Conservation (phyloP, 1,140 invertebrate species). For the Bursaphelenchus mucronatus region DNA sequence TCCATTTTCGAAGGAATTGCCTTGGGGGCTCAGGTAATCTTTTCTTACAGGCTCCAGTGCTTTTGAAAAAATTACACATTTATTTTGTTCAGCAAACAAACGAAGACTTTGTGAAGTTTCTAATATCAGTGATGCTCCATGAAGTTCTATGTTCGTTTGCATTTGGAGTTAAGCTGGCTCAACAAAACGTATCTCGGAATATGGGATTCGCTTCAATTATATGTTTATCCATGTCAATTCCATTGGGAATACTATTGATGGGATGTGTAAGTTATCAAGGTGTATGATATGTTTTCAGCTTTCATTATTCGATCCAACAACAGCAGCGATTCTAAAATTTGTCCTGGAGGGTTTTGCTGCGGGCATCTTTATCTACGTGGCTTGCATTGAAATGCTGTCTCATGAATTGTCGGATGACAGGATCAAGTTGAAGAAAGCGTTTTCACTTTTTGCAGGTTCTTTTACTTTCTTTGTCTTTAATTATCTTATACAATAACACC, state of each 20-base stretch:
- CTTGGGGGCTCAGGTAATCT: slow-evolving; percentile 60
- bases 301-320: slow-evolving; percentile 25
- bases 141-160: slow-evolving; percentile 62
- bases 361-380: slow-evolving; percentile 63
- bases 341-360: slow-evolving; percentile 62
- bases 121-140: slow-evolving; percentile 62
- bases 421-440: slow-evolving; percentile 8
- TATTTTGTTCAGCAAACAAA: slow-evolving; percentile 25
- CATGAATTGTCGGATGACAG: slow-evolving; percentile 51
- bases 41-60: background rate
- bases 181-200: slow-evolving; percentile 45
- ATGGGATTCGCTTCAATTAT: slow-evolving; percentile 54
- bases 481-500: background rate
- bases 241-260: slow-evolving; percentile 62
- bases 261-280: slow-evolving; percentile 48
- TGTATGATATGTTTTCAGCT: slow-evolving; percentile 22
- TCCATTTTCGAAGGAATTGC: slow-evolving; percentile 64
- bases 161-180: slow-evolving; percentile 61
- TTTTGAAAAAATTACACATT: slow-evolving; percentile 6
- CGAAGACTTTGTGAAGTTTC: slow-evolving; percentile 59
- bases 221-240: slow-evolving; percentile 58
- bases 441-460: slow-evolving; percentile 33
- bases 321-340: slow-evolving; percentile 49
- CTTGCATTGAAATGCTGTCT: slow-evolving; percentile 62
- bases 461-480: slow-evolving; percentile 39